A percentile compares a stretch with the other conserved stretches of the same genome.
These are phyloP conservation scores for Dasyprocta punctata DNA, from an alignment of 2,113 vertebrate genomes.

Conservation along the genomic window DNA sequence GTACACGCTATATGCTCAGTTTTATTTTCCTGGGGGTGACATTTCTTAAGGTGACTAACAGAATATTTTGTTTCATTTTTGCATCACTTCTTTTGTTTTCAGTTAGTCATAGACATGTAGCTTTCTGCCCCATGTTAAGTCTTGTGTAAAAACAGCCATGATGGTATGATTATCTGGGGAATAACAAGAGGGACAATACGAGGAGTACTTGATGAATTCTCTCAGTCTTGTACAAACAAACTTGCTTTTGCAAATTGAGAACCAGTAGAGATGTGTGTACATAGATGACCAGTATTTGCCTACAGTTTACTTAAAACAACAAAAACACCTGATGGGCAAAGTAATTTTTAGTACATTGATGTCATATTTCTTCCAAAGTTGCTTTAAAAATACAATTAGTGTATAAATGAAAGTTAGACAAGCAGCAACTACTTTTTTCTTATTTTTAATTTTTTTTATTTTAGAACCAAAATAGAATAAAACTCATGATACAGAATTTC, in stretches of 20 bases:
- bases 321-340: neutral
- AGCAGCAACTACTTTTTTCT: neutral
- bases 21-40: constrained; percentile 59
- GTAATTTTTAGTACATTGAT: neutral
- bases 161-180: neutral
- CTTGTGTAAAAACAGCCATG: constrained; percentile 11
- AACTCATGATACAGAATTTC: too few relatives aligned
- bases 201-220: neutral
- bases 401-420: neutral
- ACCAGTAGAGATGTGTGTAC: neutral
- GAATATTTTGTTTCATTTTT: constrained; percentile 45
- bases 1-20: neutral
- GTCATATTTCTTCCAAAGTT: neutral
- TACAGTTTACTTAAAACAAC: neutral
- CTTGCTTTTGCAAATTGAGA: constrained; percentile 29
- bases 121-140: neutral
- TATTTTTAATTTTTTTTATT: neutral
- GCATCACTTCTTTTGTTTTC: constrained; percentile 17
- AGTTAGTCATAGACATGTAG: neutral
- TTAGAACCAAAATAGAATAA: too few relatives aligned
- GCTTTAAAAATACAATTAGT: neutral
- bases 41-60: constrained; percentile 50
- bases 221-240: neutral
- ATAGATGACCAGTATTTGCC: neutral
- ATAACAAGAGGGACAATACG: neutral